Base-by-base conservation (phyloP, 2,113 vertebrate genomes). In the Podarcis cretensis region DNA sequence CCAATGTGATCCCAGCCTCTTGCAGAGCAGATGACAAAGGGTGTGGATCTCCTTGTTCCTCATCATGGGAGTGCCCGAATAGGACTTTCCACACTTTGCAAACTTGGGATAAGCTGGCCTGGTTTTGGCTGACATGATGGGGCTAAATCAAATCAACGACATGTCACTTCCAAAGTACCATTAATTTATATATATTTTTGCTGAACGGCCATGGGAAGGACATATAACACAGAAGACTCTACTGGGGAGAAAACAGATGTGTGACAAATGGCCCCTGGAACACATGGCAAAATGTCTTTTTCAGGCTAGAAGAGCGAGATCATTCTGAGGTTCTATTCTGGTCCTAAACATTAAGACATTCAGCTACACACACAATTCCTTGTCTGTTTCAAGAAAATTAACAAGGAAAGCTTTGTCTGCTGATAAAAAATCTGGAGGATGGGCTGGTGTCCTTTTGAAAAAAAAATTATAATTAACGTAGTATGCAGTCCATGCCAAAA, bases 391-490 rank as follows among this genome's bases (percentile, higher is more conserved):
- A 8, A 30, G 23, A 30, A 69, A 83, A 43, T 10, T 35, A 25
- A 68, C 76, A 87, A 87, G 65, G 85, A 86, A 86, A 79, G 76
- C n/a, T 65, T 87, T 87, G 85, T 79, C 30, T 69, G 57, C 43
- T 68, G 20, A 21, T 37, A 57, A 43, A 78, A 37, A 77, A 23
- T 43, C 23, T 68, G 65, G 75, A 65, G 21, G 65, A 65, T 1
- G 27, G 25, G 40, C 63, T 81, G 79, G 5, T 32, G 54, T 59
- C 63, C 57, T 40, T 69, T 87, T 69, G 14, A 40, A n/a, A 68
- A 73, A 6, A 20, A 0, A 69, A 54, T 9, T 68, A 68, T 68
- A 37, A 79, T 69, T 32, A 69, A 79, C 65, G 32, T 21, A 86
- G 43, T 37, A 32, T 76, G 57, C 20, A 68, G 30, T 86, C 78